These are phyloP conservation scores for Amphiura filiformis DNA, from an alignment of 35 echinoderm and acorn worm species.

Conservation along the genomic window DNA sequence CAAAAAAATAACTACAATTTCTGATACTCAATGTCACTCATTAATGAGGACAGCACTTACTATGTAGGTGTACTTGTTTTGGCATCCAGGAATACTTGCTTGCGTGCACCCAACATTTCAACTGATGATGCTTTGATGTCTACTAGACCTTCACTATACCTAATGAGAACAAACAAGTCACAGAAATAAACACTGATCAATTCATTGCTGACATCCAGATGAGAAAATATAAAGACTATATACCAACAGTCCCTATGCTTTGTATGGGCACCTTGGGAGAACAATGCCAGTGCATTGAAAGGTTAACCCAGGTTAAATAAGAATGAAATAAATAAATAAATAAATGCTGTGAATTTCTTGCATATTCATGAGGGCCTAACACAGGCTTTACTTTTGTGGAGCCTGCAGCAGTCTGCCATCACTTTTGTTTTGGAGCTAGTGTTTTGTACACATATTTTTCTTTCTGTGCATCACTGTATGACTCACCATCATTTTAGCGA, in stretches of 20 bases:
- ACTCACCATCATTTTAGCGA: too few species aligned
- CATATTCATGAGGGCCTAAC: too few species aligned
- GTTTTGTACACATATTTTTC: too few species aligned
- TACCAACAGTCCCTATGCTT: not conserved
- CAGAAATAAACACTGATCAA: too few species aligned
- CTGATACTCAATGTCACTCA: too few species aligned
- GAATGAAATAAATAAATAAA: not conserved
- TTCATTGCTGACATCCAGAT: too few species aligned
- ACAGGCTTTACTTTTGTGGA: too few species aligned
- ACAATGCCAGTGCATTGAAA: not conserved
- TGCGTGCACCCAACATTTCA: slow-evolving; percentile 54
- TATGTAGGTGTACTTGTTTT: slow-evolving; percentile 65
- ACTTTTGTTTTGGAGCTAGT: too few species aligned
- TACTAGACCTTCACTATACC: slow-evolving; percentile 86
- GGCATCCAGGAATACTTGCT: slow-evolving; percentile 67
- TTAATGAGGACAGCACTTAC: slow-evolving; percentile 20
- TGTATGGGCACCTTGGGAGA: not conserved
- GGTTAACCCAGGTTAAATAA: not conserved
- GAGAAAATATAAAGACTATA: not conserved
- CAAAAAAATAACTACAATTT: too few species aligned
- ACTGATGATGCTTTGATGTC: slow-evolving; percentile 83
- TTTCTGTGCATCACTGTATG: too few species aligned
- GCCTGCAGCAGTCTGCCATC: too few species aligned
- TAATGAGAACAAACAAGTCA: slow-evolving; percentile 13
- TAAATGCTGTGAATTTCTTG: too few species aligned